phyloP scores from a whole-genome alignment of 2,888 invertebrate species.

The Drepanosiphum platanoidis region DNA sequence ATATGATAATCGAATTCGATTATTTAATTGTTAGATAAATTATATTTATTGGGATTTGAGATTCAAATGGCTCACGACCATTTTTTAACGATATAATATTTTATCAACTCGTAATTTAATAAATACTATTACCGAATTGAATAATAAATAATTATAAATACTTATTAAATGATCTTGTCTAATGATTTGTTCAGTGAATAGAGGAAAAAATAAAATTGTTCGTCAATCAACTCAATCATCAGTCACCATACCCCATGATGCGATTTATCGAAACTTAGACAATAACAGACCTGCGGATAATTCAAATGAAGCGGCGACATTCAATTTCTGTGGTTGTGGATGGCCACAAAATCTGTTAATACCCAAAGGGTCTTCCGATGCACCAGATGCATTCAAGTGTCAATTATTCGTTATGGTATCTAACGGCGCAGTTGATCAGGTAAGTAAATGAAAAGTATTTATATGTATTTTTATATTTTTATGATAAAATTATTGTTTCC shows the following conservation, averaged over 20 bases:
- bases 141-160: not conserved
- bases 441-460: slow-evolving; percentile 34
- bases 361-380: slow-evolving; percentile 67
- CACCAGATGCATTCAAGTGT: slow-evolving; percentile 66
- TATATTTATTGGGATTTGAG: too few relatives aligned
- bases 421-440: slow-evolving; percentile 65
- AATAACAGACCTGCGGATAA: slow-evolving; percentile 67
- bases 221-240: slow-evolving; percentile 78
- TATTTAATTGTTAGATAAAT: too few relatives aligned
- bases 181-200: slow-evolving; percentile 70
- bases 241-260: slow-evolving; percentile 84
- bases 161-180: not conserved
- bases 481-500: too few relatives aligned
- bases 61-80: too few relatives aligned
- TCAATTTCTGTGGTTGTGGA: slow-evolving; percentile 85
- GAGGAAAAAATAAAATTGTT: slow-evolving; percentile 76
- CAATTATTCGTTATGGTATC: slow-evolving; percentile 67
- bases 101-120: not conserved
- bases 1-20: too few relatives aligned
- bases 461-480: too few relatives aligned
- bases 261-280: slow-evolving; percentile 81
- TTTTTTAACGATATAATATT: slow-evolving; percentile 25
- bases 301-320: slow-evolving; percentile 70
- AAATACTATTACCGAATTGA: too few relatives aligned
- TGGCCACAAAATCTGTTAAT: slow-evolving; percentile 68